phyloP scores from a whole-genome alignment of 2,113 vertebrate species.

The Baryphthengus martii region DNA sequence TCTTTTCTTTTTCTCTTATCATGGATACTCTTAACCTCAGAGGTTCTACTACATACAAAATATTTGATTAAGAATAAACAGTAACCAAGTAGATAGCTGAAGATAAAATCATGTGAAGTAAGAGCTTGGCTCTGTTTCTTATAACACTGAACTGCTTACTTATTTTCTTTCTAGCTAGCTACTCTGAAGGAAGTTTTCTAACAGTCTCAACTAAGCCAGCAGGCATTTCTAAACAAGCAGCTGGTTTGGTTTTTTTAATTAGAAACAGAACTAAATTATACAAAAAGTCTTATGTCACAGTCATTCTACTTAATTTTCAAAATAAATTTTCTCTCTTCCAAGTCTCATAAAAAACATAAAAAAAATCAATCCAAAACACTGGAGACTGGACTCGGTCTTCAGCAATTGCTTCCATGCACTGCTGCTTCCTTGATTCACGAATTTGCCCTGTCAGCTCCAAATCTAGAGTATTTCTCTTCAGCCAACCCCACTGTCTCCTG shows the following conservation, averaged over 20 bases:
- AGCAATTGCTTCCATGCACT: background rate
- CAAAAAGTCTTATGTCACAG: background rate
- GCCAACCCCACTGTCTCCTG: background rate
- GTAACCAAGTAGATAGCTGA: background rate
- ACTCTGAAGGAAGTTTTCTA: background rate
- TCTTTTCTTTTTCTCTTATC: background rate
- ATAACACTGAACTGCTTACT: background rate
- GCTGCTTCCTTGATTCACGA: background rate
- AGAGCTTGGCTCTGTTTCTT: background rate
- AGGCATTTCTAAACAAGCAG: background rate
- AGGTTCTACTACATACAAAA: background rate
- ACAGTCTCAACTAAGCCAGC: background rate
- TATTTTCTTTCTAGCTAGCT: background rate
- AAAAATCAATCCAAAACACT: background rate
- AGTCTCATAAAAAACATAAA: background rate
- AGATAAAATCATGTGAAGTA: background rate
- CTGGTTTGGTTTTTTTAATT: fast-evolving
- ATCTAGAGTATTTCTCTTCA: background rate
- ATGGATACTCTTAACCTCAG: background rate
- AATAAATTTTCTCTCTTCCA: background rate
- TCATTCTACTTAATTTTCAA: background rate
- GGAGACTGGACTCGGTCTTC: background rate
- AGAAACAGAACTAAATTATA: background rate
- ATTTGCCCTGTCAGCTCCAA: background rate
- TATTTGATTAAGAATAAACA: background rate